Evolutionary conservation across 2,797 vertebrate genomes (phyloP), one percentile per base, ranked within the genome.

Genomic region (Bradypodion ventrale): DNA sequence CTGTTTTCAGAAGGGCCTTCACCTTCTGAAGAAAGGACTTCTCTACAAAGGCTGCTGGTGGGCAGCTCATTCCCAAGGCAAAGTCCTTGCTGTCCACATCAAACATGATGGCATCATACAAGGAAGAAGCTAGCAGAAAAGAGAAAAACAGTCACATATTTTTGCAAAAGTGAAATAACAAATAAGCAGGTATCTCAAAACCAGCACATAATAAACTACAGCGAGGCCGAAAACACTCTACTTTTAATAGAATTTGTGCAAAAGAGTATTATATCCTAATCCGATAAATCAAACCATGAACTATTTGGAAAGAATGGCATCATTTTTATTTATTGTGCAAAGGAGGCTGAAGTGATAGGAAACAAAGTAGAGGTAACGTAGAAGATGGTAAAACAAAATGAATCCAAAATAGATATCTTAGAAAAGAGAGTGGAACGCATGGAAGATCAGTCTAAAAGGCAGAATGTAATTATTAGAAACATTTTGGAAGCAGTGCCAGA

Each of bases 31-130:
- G 93, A 56, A 99, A 95, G 4, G 85, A 37, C 5, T 92, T 95
- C 90, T 99, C 97, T 86, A 99, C 97, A 83, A 99, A 99, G 16
- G 97, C 97, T 79, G 97, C 94, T 0, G 99, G 99, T 0, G 99
- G 99, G 87, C 99, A 99, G 92, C 98, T 99, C 96, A 99, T 98
- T 7, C 99, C 99, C 90, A 99, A 84, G 0, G 93, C 95, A 46
- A 95, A 93, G 85, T 99, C 98, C 93, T 99, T 99, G 83, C 97
- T 99, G 94, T 99, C 98, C 23, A 98, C 98, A 42, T 99, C 99
- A 4, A 99, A 99, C 96, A 99, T 99, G 89, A 99, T 74, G 75
- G 94, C 95, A 2, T 98, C 97, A 9, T 97, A 99, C 72, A 82
- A 93, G 87, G 84, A 88, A 25, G 91, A 93, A 2, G 93, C 98